Evolutionary conservation across 2,797 vertebrate species (phyloP), one percentile per base, ranked within the genome.

Genomic region (Erithacus rubecula): DNA sequence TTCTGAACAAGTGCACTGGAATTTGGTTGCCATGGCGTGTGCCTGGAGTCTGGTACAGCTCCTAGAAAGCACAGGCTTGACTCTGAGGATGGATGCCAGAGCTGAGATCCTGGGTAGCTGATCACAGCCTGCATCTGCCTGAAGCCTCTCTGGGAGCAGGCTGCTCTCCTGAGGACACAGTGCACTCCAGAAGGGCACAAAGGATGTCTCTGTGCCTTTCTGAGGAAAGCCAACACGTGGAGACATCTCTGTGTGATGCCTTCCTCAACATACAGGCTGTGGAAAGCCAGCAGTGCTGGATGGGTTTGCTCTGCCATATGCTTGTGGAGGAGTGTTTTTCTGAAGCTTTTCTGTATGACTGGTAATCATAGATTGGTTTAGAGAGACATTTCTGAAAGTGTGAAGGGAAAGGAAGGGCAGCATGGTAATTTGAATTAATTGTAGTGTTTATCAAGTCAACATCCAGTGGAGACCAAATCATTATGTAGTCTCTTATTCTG

Each of bases 291-390:
- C 72, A 88, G 21, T 0, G n/a, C 75, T 91, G 88, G 94, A 79
- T 32, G 62, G 83, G 76, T 96, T 93, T 93, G 49, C 41, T 91
- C 85, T 96, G 93, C 95, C 94, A 95, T 96, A 96, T 97, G 95
- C 94, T 96, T 90, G 91, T 91, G 94, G 96, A 96, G 94, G 94
- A 97, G 94, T 96, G 51, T 96, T 96, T 96, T 96, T 95, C 79
- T 95, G 94, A 92, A 95, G 93, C 83, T 90, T 95, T 94, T 95
- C 11, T 96, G 87, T 96, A 49, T 91, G 94, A 86, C 87, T 94
- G 87, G 87, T 95, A 94, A 95, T 96, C 96, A 93, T 86, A 83
- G 94, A 92, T 96, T 59, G 93, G 78, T 96, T 95, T 92, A 72
- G 89, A 92, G 93, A 95, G 93, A 92, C 94, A 32, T 95, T 96